Percentiles rank a stretch among this genome's conserved stretches.
phyloP scores from a whole-genome alignment of 2,113 vertebrate species.

The Azemiops feae region DNA sequence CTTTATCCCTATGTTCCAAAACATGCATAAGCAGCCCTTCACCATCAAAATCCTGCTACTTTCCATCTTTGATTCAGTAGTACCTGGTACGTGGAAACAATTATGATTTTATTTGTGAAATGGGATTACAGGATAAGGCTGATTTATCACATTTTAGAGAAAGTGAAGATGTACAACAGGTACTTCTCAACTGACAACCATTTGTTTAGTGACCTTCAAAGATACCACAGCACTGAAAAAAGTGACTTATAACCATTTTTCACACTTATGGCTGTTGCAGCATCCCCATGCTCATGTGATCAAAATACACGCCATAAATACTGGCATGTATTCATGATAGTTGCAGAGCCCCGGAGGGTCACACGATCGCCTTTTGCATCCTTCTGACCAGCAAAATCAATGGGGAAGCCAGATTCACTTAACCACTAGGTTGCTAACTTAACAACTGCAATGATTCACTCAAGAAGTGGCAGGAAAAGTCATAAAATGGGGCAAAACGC shows the following conservation, averaged over 20 bases:
- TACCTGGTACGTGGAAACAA: constrained; percentile 75
- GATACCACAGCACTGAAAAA: not conserved
- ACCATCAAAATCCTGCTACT: constrained; percentile 76
- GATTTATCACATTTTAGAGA: not conserved
- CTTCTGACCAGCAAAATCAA: too few relatives aligned
- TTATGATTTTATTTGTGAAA: not conserved
- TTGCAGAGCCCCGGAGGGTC: too few relatives aligned
- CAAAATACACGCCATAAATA: not conserved
- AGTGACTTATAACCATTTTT: not conserved
- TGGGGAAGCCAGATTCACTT: too few relatives aligned
- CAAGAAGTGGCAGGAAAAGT: too few relatives aligned
- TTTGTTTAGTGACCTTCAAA: not conserved
- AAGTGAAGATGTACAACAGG: not conserved
- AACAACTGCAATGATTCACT: too few relatives aligned
- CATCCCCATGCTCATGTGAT: not conserved
- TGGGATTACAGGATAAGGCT: not conserved
- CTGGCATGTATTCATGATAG: too few relatives aligned
- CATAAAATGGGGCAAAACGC: too few relatives aligned
- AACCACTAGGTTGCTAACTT: too few relatives aligned
- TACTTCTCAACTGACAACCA: not conserved
- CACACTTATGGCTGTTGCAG: not conserved
- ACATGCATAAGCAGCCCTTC: constrained; percentile 74
- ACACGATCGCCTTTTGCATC: too few relatives aligned
- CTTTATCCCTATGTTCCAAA: constrained; percentile 79
- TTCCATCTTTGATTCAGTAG: constrained; percentile 76